A percentile compares a stretch with the other conserved stretches of the same genome.
Evolutionary conservation across 2,797 vertebrate species (phyloP).

Genomic region (Allenopithecus nigroviridis): DNA sequence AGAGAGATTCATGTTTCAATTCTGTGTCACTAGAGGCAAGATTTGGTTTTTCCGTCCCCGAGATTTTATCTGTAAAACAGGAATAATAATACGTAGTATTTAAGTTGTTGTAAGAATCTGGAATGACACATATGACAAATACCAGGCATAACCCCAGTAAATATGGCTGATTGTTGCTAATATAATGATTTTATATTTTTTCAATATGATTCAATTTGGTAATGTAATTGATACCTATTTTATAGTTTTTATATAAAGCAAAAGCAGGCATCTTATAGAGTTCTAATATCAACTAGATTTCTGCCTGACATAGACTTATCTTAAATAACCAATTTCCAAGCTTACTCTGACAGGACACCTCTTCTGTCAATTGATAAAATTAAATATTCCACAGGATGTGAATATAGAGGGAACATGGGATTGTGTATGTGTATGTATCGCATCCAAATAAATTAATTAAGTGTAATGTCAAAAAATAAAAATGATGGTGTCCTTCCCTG

Average conservation of each 20-base stretch:
- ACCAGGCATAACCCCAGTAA: background rate
- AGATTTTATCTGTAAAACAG: background rate
- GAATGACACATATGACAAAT: background rate
- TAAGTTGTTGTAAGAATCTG: background rate
- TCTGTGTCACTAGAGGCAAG: background rate
- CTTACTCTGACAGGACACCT: background rate
- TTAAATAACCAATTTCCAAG: conserved; percentile 32
- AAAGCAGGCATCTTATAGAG: background rate
- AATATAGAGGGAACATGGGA: background rate
- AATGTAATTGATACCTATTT: background rate
- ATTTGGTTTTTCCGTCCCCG: background rate
- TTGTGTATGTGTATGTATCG: background rate
- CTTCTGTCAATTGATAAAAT: background rate
- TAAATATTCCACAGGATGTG: conserved; percentile 17
- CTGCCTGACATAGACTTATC: background rate
- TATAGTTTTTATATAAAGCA: background rate
- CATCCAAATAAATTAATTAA: background rate
- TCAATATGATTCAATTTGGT: background rate
- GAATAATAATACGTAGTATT: background rate
- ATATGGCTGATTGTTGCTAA: background rate
- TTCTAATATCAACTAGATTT: background rate
- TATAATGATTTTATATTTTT: background rate
- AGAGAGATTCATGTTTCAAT: background rate
- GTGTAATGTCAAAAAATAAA: background rate
- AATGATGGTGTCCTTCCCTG: background rate